Base-by-base conservation (phyloP, 2,888 invertebrate species). In the Empis stercorea region DNA sequence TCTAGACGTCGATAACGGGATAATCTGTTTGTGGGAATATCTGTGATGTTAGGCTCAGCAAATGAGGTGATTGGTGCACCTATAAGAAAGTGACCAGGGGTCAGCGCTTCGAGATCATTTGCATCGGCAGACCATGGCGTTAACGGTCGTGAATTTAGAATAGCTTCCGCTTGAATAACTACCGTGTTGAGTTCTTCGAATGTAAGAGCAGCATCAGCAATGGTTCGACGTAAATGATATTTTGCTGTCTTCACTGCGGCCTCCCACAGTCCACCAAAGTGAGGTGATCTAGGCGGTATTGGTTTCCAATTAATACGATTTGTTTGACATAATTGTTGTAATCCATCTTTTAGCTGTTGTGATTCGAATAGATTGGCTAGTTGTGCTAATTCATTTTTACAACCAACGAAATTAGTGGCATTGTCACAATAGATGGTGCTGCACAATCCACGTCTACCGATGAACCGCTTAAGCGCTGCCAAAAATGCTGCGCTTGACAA, bases 101-200 rank as follows among this genome's bases (percentile, higher is more conserved):
- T 34, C n/a, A 34, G n/a, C 34, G 34, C 34, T 34, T 13, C n/a
- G 34, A 34, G n/a, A 40, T 55, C 54, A 46, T 54, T 55, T 9
- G 54, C 52, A 38, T 55, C 51, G 16, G 50, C 40, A 13, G 52
- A 52, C 27, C 52, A 10, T 9, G 52, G 43, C 6, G 50, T 48
- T 13, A 55, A 23, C 2, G 56, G 55, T 4, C 55, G 48, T 13
- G 57, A 55, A 44, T 57, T 58, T 13, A 58, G 45, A 36, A 55
- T 51, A 4, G 54, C 51, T 48, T 56, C 55, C 4, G 55, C 48
- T 52, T 56, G 52, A 16, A 51, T 40, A 2, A 54, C 40, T 2
- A 55, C 46, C 9, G 55, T 52, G n/a, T 51, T 45, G 1, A 54
- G 41, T 15, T 56, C 51, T 46, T 53, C 52, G 16, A 41, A 47